Percentiles rank a stretch among this genome's conserved stretches.
These are phyloP conservation scores for Gymnocephalus cernua DNA, from an alignment of 2,113 vertebrate genomes.

Conservation along the genomic window DNA sequence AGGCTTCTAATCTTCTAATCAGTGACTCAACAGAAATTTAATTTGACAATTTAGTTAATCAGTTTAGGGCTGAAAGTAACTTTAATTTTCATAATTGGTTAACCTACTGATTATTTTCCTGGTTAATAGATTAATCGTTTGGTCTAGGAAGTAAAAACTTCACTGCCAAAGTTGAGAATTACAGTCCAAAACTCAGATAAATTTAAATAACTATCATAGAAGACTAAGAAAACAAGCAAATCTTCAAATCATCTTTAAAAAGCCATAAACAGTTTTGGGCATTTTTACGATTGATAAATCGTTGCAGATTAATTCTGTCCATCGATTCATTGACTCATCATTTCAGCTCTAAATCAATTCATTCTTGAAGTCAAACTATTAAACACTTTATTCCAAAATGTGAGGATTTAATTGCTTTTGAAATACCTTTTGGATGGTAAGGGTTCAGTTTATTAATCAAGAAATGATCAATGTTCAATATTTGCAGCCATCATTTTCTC, in stretches of 20 bases:
- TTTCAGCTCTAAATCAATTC: background rate
- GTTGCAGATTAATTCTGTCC: background rate
- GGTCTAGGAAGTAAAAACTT: background rate
- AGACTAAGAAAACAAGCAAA: background rate
- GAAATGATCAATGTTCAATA: background rate
- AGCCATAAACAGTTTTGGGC: background rate
- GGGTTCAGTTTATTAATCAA: background rate
- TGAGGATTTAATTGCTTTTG: conserved; percentile 9
- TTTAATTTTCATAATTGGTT: background rate
- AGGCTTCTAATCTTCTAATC: background rate
- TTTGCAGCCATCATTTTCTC: background rate
- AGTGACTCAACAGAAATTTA: background rate
- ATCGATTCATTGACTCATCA: background rate
- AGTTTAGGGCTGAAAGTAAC: background rate
- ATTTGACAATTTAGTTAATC: background rate
- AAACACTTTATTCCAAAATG: background rate
- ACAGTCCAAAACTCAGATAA: background rate
- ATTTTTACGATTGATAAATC: background rate
- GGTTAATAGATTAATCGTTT: background rate
- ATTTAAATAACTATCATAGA: background rate
- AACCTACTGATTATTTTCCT: background rate
- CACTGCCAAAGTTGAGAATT: background rate
- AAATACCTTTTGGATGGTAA: background rate
- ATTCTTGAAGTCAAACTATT: background rate
- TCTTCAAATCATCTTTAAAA: background rate